These are phyloP conservation scores for Hedya salicella DNA, from an alignment of 2,888 invertebrate species.

Conservation along the genomic window DNA sequence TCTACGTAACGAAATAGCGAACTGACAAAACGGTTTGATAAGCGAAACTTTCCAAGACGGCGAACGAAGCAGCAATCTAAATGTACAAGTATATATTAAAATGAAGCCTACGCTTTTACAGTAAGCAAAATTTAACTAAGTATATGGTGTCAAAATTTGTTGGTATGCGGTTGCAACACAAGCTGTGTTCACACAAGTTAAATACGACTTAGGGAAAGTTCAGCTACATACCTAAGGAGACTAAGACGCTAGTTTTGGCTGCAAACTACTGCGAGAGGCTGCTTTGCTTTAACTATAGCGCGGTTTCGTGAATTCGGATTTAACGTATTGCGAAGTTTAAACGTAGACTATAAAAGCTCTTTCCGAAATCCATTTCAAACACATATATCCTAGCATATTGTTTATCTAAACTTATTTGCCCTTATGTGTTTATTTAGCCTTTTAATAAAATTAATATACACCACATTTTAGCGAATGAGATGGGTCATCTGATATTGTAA, in stretches of 20 bases:
- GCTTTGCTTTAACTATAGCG: conserved; percentile 56
- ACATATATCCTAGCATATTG: too few relatives aligned
- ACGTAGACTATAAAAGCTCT: neutral
- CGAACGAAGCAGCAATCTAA: conserved; percentile 54
- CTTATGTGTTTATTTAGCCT: too few relatives aligned
- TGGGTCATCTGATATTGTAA: too few relatives aligned
- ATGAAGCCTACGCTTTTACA: conserved; percentile 48
- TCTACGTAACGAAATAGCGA: conserved; percentile 32
- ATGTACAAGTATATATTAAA: conserved; percentile 63
- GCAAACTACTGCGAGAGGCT: conserved; percentile 53
- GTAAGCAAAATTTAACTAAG: conserved; percentile 58
- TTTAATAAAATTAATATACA: too few relatives aligned
- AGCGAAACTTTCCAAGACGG: conserved; percentile 54
- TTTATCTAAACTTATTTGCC: too few relatives aligned
- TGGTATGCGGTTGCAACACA: conserved; percentile 77
- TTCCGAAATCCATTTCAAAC: neutral
- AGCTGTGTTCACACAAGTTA: conserved; percentile 77
- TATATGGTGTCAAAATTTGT: conserved; percentile 78
- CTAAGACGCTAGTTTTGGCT: conserved; percentile 73
- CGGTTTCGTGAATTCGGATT: conserved; percentile 21
- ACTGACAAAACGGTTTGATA: conserved; percentile 51
- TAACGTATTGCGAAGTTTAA: conserved; percentile 25
- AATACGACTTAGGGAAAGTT: conserved; percentile 80
- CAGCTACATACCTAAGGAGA: conserved; percentile 71
- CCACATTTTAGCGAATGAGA: too few relatives aligned